These are phyloP conservation scores for Chitala chitala DNA, from an alignment of 2,113 vertebrate species.

Conservation along the genomic window DNA sequence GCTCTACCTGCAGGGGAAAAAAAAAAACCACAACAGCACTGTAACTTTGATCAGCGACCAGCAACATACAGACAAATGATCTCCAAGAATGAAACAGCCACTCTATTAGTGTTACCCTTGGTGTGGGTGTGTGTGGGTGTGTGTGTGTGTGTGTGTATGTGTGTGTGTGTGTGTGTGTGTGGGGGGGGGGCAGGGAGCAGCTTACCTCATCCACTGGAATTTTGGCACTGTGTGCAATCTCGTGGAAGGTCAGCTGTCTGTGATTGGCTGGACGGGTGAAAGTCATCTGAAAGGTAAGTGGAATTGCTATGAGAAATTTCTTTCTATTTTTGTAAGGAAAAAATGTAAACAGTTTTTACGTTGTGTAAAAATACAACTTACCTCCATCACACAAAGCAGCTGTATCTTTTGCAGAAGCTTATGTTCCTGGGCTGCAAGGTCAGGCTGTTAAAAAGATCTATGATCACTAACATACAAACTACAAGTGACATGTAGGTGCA, in stretches of 20 bases:
- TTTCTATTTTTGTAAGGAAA: background rate
- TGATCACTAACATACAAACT: background rate
- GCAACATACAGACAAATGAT: too few relatives aligned
- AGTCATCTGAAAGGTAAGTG: slow-evolving; percentile 76
- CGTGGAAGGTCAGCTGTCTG: slow-evolving; percentile 90
- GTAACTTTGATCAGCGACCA: too few relatives aligned
- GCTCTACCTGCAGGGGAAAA: slow-evolving; percentile 73
- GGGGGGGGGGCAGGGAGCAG: too few relatives aligned
- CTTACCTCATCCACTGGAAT: slow-evolving; percentile 85
- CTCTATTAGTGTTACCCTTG: too few relatives aligned
- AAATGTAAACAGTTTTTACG: background rate
- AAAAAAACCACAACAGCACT: too few relatives aligned
- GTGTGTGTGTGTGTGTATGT: too few relatives aligned
- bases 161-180: too few relatives aligned
- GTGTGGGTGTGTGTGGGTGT: too few relatives aligned
- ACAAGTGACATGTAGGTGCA: background rate
- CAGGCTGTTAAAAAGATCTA: slow-evolving; percentile 65
- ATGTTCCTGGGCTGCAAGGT: slow-evolving; percentile 82
- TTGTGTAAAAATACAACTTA: slow-evolving; percentile 45
- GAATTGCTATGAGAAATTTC: background rate
- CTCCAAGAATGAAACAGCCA: too few relatives aligned
- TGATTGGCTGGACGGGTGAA: slow-evolving; percentile 96
- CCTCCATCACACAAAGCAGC: slow-evolving; percentile 96
- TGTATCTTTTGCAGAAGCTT: slow-evolving; percentile 96
- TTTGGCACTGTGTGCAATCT: slow-evolving; percentile 87